Conservation (phyloP, 92 coral and sea anemone species). For the Desmophyllum pertusum region DNA sequence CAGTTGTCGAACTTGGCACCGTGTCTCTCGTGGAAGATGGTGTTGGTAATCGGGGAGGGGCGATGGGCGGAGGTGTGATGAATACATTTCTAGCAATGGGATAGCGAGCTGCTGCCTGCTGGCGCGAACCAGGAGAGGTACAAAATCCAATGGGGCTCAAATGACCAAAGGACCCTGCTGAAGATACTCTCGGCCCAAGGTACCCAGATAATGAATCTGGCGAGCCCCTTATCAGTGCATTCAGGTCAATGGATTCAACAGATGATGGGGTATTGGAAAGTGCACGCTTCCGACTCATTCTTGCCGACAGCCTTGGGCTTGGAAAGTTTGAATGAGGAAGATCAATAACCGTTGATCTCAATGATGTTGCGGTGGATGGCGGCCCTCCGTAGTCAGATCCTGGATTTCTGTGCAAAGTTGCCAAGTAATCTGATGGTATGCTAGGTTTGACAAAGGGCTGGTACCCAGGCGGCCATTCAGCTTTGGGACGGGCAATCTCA, state of each 20-base stretch:
- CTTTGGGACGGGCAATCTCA: slow-evolving; percentile 94
- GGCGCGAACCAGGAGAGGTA: slow-evolving; percentile 74
- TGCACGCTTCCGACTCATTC: slow-evolving; percentile 83
- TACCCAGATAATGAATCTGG: slow-evolving; percentile 95
- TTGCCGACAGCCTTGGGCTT: slow-evolving; percentile 87
- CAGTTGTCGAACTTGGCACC: slow-evolving; percentile 81
- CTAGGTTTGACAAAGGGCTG: slow-evolving; percentile 70
- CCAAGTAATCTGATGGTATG: slow-evolving; percentile 83
- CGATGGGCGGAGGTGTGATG: slow-evolving; percentile 83
- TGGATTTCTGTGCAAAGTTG: slow-evolving; percentile 71
- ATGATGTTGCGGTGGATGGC: slow-evolving; percentile 97
- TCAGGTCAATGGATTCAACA: slow-evolving; percentile 94
- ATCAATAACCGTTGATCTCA: slow-evolving; percentile 89
- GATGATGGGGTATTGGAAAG: slow-evolving; percentile 92
- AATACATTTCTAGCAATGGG: slow-evolving; percentile 56
- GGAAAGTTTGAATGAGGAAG: slow-evolving; percentile 76
- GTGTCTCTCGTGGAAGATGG: slow-evolving; percentile 68
- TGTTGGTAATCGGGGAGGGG: slow-evolving; percentile 68
- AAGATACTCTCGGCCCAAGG: slow-evolving; percentile 84
- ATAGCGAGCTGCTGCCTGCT: slow-evolving; percentile 51
- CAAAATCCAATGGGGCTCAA: slow-evolving; percentile 86
- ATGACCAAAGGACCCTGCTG: slow-evolving; percentile 98
- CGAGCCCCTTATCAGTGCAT: slow-evolving; percentile 88
- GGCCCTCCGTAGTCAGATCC: slow-evolving; percentile 82
- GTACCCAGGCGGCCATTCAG: slow-evolving; percentile 94